These are phyloP conservation scores for Hydropotes inermis DNA, from an alignment of 2,113 vertebrate genomes.

Conservation along the genomic window DNA sequence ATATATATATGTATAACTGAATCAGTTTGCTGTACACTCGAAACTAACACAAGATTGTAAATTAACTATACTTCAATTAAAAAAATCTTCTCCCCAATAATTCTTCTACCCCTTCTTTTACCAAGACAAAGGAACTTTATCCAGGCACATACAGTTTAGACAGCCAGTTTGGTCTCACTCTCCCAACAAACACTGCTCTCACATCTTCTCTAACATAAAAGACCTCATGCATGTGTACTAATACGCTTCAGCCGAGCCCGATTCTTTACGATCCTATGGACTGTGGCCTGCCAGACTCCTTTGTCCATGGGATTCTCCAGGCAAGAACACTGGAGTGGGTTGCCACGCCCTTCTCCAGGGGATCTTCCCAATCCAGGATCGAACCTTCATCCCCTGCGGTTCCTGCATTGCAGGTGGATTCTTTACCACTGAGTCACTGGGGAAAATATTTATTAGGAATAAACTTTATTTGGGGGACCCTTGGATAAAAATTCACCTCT, in stretches of 20 bases:
- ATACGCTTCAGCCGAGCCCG: too few relatives aligned
- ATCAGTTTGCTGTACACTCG: background rate
- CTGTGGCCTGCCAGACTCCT: background rate
- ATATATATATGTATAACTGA: background rate
- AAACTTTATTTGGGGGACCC: background rate
- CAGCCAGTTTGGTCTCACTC: background rate
- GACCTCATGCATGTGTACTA: background rate
- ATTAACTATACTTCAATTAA: background rate
- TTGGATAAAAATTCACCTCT: background rate
- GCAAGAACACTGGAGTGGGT: too few relatives aligned
- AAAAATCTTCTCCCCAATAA: background rate
- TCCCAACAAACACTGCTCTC: background rate
- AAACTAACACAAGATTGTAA: background rate
- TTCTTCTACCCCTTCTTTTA: background rate
- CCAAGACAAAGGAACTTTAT: background rate
- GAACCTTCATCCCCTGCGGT: background rate
- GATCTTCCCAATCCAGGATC: background rate
- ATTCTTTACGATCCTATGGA: background rate
- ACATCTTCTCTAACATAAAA: background rate
- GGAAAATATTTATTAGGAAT: background rate
- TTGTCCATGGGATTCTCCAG: too few relatives aligned
- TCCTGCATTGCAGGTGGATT: background rate
- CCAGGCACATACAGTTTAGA: background rate
- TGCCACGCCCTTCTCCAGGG: too few relatives aligned
- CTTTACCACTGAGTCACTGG: background rate